A percentile compares a stretch with the other conserved stretches of the same genome.
Evolutionary conservation across 2,113 vertebrate genomes (phyloP).

Genomic region (Muntiacus reevesi): DNA sequence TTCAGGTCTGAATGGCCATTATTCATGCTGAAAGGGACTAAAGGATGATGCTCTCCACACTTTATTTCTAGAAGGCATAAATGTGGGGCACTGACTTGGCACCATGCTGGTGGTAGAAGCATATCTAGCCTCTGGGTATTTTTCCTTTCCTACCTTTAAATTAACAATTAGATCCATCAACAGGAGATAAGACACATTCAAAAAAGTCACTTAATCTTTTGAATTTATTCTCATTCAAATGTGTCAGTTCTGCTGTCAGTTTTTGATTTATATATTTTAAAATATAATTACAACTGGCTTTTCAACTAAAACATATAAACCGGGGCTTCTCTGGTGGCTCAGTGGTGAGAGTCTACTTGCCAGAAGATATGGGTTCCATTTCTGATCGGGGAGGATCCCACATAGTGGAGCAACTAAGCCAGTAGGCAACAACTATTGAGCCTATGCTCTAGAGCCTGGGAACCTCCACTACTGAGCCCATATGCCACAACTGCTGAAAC

Average conservation of each 20-base stretch:
- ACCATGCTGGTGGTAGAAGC: not conserved
- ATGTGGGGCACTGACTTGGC: not conserved
- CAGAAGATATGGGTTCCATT: no score
- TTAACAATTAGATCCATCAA: not conserved
- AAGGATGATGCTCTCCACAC: not conserved
- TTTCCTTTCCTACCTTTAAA: not conserved
- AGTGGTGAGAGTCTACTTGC: no score
- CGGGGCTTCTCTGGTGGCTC: no score
- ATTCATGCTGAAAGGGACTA: not conserved
- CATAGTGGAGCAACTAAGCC: no score
- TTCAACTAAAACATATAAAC: not conserved
- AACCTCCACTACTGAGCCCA: no score
- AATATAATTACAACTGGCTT: not conserved
- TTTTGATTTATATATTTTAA: not conserved
- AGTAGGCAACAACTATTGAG: no score
- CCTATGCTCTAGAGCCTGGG: no score
- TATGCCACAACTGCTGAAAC: no score
- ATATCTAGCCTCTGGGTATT: not conserved
- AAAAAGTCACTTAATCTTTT: not conserved
- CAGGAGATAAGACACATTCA: not conserved
- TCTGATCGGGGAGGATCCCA: no score
- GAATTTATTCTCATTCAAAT: not conserved
- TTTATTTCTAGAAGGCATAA: not conserved
- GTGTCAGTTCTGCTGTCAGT: not conserved
- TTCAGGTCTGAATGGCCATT: not conserved